Evolutionary conservation across 1,140 invertebrate species (phyloP).

Genomic region (Coenobita brevimanus): DNA sequence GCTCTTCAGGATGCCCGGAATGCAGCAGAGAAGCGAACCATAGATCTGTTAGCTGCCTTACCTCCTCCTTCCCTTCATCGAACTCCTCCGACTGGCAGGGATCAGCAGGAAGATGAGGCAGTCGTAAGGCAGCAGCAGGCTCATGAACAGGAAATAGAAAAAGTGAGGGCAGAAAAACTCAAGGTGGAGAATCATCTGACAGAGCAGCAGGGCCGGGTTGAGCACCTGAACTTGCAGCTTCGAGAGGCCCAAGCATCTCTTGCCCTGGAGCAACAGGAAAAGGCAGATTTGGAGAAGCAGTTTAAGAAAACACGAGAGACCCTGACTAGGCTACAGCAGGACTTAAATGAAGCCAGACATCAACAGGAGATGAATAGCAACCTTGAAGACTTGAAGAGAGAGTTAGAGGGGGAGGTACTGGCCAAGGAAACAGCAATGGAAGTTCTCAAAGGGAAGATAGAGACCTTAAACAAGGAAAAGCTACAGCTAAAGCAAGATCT

Average conservation of each 20-base stretch:
- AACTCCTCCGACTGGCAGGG: constrained; percentile 47
- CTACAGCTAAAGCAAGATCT: constrained; percentile 38
- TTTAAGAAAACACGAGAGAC: constrained; percentile 20
- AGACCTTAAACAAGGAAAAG: constrained; percentile 51
- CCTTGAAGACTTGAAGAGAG: constrained; percentile 20
- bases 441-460: constrained; percentile 28
- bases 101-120: constrained; percentile 38
- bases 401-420: constrained; percentile 32
- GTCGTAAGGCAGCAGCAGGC: constrained; percentile 14
- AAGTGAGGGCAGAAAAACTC: constrained; percentile 36
- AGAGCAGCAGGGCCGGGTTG: background rate
- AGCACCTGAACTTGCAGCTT: constrained; percentile 20
- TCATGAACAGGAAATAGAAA: constrained; percentile 40
- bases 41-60: constrained; percentile 22
- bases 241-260: constrained; percentile 27
- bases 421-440: constrained; percentile 34
- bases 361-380: constrained; percentile 13
- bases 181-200: background rate
- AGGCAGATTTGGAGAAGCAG: constrained; percentile 37
- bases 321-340: constrained; percentile 9
- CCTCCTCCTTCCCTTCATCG: constrained; percentile 29
- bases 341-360: background rate
- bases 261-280: constrained; percentile 21
- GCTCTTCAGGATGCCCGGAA: constrained; percentile 36
- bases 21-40: constrained; percentile 13